phyloP scores from a whole-genome alignment of 2,888 invertebrate genomes.

The Drosophila melanosoma region DNA sequence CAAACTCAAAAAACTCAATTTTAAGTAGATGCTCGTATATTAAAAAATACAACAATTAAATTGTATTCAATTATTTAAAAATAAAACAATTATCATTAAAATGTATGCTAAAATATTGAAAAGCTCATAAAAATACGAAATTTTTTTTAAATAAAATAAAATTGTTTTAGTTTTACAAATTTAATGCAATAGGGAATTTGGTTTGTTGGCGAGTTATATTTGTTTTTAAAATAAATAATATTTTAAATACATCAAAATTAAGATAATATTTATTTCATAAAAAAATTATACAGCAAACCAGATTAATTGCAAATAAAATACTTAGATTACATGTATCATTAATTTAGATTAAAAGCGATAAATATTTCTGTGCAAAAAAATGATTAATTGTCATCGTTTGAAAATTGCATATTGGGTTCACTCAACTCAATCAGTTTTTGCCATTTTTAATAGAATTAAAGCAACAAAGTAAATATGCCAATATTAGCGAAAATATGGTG shows the following conservation, averaged over 20 bases:
- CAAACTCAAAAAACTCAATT: background rate
- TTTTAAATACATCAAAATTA: background rate
- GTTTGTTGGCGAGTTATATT: background rate
- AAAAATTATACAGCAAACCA: background rate
- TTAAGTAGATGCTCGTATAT: background rate
- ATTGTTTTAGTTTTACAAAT: background rate
- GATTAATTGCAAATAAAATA: background rate
- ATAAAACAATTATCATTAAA: background rate
- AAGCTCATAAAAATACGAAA: background rate
- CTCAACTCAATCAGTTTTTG: slow-evolving; percentile 1
- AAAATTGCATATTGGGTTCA: slow-evolving; percentile 1
- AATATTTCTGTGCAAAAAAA: no score
- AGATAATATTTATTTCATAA: background rate
- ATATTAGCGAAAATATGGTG: background rate
- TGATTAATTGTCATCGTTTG: background rate
- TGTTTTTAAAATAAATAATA: background rate
- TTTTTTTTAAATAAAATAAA: background rate
- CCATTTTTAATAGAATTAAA: background rate
- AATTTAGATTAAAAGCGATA: no score
- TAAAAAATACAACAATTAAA: background rate
- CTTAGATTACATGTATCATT: background rate
- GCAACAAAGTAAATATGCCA: background rate
- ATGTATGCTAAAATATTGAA: background rate
- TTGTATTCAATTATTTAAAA: background rate
- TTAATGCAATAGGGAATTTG: no score